These are phyloP conservation scores for Criorhina ranunculi DNA, from an alignment of 2,888 invertebrate genomes.

Conservation along the genomic window DNA sequence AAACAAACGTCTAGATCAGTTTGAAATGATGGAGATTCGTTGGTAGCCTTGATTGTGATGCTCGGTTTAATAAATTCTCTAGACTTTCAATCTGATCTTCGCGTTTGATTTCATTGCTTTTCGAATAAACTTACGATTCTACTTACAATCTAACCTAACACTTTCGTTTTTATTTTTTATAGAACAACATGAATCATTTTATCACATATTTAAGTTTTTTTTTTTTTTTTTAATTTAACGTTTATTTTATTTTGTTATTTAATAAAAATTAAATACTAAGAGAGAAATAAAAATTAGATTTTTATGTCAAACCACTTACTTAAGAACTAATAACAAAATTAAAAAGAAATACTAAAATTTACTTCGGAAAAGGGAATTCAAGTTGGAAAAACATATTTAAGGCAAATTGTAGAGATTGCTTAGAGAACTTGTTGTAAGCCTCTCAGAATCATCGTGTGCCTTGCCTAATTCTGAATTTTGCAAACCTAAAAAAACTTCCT, in stretches of 20 bases:
- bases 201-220: constrained; percentile 64
- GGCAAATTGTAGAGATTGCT: constrained; percentile 31
- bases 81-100: background rate
- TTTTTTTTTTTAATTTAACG: constrained; percentile 26
- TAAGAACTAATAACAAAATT: constrained; percentile 18
- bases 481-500: constrained; percentile 34
- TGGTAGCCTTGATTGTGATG: too few relatives aligned
- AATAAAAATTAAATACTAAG: background rate
- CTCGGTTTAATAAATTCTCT: too few relatives aligned
- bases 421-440: background rate
- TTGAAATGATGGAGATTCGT: background rate
- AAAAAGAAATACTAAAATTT: background rate
- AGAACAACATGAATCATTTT: constrained; percentile 66
- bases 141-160: constrained; percentile 45
- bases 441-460: background rate
- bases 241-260: constrained; percentile 12
- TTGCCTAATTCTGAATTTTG: constrained; percentile 14
- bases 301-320: constrained; percentile 2
- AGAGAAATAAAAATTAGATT: constrained; percentile 4
- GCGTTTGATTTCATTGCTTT: constrained; percentile 52
- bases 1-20: background rate
- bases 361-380: background rate
- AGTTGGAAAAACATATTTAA: background rate
- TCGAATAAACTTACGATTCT: constrained; percentile 52
- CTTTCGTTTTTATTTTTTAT: constrained; percentile 34